Conservation (phyloP, 2,113 vertebrate genomes). For the Felis chaus region DNA sequence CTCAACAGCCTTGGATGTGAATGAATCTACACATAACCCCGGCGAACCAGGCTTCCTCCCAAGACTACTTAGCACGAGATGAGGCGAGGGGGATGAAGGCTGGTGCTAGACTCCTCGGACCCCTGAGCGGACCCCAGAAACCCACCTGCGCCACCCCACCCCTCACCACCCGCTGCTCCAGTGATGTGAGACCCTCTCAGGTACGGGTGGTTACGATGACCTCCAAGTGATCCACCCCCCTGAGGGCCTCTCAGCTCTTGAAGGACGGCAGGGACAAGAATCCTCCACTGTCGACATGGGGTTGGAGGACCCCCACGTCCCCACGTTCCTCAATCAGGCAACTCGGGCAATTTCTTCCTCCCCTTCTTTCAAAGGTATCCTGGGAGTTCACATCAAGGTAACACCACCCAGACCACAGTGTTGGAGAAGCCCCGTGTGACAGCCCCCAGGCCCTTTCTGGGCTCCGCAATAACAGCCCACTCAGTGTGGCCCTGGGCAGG, state of each 20-base stretch:
- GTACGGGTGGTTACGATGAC: no score
- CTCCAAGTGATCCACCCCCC: no score
- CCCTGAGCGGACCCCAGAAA: background rate
- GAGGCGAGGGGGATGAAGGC: background rate
- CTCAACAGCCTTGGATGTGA: background rate
- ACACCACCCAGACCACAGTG: fast-evolving
- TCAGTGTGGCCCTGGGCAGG: background rate
- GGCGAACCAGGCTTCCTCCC: background rate
- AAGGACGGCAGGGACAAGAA: background rate
- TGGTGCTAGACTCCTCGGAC: fast-evolving
- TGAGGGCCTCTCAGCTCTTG: fast-evolving
- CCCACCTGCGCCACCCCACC: background rate
- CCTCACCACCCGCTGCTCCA: background rate
- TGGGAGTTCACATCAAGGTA: background rate
- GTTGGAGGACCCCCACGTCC: no score
- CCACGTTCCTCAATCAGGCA: background rate
- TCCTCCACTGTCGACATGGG: fast-evolving
- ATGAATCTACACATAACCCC: fast-evolving
- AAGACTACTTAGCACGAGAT: fast-evolving
- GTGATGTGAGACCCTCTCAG: background rate
- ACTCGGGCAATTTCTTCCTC: fast-evolving
- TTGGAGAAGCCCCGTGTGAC: background rate
- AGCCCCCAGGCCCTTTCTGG: fast-evolving
- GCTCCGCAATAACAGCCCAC: background rate
- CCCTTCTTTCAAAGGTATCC: background rate